These are phyloP conservation scores for Neoseiulus cucumeris DNA, from an alignment of 1,140 invertebrate species.

Conservation along the genomic window DNA sequence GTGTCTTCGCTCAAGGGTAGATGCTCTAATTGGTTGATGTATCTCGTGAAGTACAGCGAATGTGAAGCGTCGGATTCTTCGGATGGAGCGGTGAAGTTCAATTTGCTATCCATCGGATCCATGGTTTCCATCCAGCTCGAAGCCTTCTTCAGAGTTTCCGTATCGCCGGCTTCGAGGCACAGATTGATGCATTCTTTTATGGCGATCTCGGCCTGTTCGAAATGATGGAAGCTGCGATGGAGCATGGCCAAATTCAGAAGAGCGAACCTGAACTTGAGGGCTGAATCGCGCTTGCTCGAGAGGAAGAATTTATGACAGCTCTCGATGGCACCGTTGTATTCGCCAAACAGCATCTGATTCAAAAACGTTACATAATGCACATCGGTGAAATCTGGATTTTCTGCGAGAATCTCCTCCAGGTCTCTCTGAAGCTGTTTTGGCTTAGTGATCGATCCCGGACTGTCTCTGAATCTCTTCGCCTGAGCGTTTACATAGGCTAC, in stretches of 20 bases:
- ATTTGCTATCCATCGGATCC: no score
- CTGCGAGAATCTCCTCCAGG: neutral
- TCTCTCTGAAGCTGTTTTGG: neutral
- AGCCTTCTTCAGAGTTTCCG: neutral
- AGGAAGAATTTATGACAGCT: neutral
- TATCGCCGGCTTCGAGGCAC: neutral
- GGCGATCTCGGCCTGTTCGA: neutral
- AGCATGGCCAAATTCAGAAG: neutral
- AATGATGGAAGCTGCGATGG: neutral
- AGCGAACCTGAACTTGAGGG: neutral
- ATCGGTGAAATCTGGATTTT: neutral
- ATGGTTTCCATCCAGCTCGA: no score
- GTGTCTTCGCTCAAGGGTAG: no score
- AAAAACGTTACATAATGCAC: neutral
- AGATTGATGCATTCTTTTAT: conserved; percentile 4
- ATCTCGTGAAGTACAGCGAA: no score
- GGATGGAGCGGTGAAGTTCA: no score
- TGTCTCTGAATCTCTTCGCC: neutral
- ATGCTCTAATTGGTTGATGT: no score
- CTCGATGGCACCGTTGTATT: neutral
- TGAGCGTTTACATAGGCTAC: neutral
- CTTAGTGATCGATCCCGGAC: neutral
- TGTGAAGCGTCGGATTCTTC: no score
- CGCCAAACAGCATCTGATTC: neutral
- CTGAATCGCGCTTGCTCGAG: neutral